Evolutionary conservation across 1,140 invertebrate genomes (phyloP).

Genomic region (Epicauta chinensis): DNA sequence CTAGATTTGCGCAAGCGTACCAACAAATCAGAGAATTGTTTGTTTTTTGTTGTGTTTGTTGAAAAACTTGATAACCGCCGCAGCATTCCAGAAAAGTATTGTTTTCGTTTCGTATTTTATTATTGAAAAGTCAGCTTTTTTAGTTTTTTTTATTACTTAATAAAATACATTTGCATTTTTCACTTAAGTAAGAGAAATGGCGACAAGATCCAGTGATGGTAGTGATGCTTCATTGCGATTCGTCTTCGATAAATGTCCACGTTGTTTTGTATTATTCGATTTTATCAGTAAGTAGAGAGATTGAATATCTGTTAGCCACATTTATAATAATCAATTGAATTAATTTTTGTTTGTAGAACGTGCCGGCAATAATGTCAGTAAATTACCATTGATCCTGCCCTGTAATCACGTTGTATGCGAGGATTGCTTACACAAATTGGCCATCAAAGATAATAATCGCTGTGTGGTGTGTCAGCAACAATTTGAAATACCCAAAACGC

Average conservation of each 20-base stretch:
- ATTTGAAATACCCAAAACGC: not conserved
- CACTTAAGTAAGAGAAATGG: no score
- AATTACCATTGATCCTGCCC: conserved; percentile 38
- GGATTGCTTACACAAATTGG: conserved; percentile 27
- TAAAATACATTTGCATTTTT: no score
- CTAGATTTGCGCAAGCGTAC: no score
- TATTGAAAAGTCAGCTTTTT: no score
- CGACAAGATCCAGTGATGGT: not conserved
- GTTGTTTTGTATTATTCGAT: not conserved
- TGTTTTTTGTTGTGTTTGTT: no score
- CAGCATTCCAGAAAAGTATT: no score
- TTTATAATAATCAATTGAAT: no score
- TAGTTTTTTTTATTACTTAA: no score
- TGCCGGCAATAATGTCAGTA: not conserved
- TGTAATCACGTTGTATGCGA: conserved; percentile 45
- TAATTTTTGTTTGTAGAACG: conserved; percentile 10
- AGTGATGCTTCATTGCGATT: not conserved
- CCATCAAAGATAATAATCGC: conserved; percentile 1
- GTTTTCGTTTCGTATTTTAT: no score
- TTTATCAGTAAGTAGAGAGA: not conserved
- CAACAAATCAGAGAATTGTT: no score
- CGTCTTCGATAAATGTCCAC: conserved; percentile 3
- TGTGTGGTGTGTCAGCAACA: conserved; percentile 23
- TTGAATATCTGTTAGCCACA: no score
- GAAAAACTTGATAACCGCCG: no score